These are phyloP conservation scores for Philonicus albiceps DNA, from an alignment of 2,888 invertebrate genomes.

Conservation along the genomic window DNA sequence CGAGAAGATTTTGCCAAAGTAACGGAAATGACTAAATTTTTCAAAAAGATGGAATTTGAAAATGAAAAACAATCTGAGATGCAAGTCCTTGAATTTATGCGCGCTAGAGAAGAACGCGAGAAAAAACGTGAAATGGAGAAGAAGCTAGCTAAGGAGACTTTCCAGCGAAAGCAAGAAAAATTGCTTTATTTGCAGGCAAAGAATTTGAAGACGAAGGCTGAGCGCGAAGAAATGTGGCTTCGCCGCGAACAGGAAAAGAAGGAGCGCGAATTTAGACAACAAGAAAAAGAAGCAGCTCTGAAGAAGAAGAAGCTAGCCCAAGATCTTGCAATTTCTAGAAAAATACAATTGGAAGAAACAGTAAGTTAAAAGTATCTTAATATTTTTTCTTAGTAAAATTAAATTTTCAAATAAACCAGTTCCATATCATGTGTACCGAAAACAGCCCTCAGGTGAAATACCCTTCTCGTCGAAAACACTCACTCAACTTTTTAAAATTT, in stretches of 20 bases:
- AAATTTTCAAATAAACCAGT: too few species aligned
- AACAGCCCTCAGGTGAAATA: not conserved
- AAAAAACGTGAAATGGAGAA: slow-evolving; percentile 56
- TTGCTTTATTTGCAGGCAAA: slow-evolving; percentile 58
- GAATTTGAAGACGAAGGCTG: slow-evolving; percentile 55
- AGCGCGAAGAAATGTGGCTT: slow-evolving; percentile 58
- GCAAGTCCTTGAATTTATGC: slow-evolving; percentile 60
- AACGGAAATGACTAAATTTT: slow-evolving; percentile 58
- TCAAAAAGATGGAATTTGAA: slow-evolving; percentile 60
- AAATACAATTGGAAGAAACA: slow-evolving; percentile 57
- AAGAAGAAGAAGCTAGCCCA: slow-evolving; percentile 57
- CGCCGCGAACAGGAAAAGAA: slow-evolving; percentile 60
- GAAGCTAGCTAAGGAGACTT: slow-evolving; percentile 57
- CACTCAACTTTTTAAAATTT: too few species aligned
- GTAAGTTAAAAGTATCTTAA: slow-evolving; percentile 39
- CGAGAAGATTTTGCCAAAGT: slow-evolving; percentile 58
- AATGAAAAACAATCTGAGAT: slow-evolving; percentile 61
- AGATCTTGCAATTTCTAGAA: slow-evolving; percentile 56
- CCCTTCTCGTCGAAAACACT: not conserved
- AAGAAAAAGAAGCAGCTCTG: slow-evolving; percentile 58
- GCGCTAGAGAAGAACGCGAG: slow-evolving; percentile 58
- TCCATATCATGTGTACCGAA: not conserved
- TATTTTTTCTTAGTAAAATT: too few species aligned
- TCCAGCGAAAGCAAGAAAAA: slow-evolving; percentile 60
- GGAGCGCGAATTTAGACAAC: slow-evolving; percentile 61